Evolutionary conservation across 2,888 invertebrate species (phyloP).

Genomic region (Parthenolecanium corni): DNA sequence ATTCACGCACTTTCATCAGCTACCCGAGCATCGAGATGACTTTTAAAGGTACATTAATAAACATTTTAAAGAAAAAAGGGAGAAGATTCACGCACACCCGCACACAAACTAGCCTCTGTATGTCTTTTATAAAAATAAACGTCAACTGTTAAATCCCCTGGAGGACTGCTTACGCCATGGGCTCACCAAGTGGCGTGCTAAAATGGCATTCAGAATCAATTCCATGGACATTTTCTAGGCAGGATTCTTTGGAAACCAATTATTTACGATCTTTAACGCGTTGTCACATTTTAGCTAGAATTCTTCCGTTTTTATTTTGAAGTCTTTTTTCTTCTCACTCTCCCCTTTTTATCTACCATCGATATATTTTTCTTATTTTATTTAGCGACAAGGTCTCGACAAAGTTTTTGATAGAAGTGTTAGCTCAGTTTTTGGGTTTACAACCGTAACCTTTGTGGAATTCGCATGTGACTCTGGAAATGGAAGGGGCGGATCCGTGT

Average conservation of each 20-base stretch:
- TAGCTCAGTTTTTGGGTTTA: too few relatives aligned
- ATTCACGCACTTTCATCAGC: constrained; percentile 15
- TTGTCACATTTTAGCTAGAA: constrained; percentile 18
- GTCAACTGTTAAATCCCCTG: constrained; percentile 21
- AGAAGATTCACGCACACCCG: background rate
- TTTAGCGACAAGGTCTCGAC: too few relatives aligned
- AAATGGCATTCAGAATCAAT: constrained; percentile 26
- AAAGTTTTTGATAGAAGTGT: too few relatives aligned
- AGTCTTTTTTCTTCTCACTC: too few relatives aligned
- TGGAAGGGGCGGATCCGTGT: too few relatives aligned
- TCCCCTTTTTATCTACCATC: too few relatives aligned
- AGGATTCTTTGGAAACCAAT: constrained; percentile 23
- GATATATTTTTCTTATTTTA: too few relatives aligned
- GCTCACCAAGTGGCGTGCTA: constrained; percentile 19
- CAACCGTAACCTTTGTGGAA: too few relatives aligned
- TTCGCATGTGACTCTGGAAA: too few relatives aligned
- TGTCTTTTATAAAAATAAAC: constrained; percentile 20
- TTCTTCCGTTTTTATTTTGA: background rate
- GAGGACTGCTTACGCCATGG: constrained; percentile 24
- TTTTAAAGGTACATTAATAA: constrained; percentile 18
- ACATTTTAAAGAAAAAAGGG: constrained; percentile 13
- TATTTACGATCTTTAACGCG: constrained; percentile 28
- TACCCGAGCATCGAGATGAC: constrained; percentile 10
- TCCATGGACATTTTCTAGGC: constrained; percentile 12
- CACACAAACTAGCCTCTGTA: background rate